Evolutionary conservation across 2,888 invertebrate genomes (phyloP).

Genomic region (Prosopocoilus inquinatus): DNA sequence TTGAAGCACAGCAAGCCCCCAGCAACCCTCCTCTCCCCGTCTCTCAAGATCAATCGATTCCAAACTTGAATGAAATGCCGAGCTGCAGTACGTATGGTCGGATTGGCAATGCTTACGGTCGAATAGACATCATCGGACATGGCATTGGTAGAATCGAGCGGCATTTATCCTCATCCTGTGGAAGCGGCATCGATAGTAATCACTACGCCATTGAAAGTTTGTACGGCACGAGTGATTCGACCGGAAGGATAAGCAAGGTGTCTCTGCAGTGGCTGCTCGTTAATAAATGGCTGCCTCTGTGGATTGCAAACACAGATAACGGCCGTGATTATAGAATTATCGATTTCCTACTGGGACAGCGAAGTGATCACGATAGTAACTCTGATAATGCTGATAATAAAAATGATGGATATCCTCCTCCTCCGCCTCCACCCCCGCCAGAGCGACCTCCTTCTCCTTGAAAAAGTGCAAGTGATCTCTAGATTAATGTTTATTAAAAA

Average conservation of each 20-base stretch:
- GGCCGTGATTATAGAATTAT: constrained; percentile 55
- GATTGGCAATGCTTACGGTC: constrained; percentile 52
- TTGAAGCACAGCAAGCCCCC: neutral
- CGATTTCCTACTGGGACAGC: constrained; percentile 43
- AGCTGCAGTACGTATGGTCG: constrained; percentile 46
- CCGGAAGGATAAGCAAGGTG: constrained; percentile 59
- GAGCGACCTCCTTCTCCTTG: too few relatives aligned
- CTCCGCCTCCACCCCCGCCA: neutral
- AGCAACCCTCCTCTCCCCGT: neutral
- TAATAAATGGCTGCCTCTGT: constrained; percentile 64
- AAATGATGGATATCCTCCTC: constrained; percentile 11
- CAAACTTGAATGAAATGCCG: constrained; percentile 34
- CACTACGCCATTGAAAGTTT: constrained; percentile 51
- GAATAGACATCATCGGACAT: constrained; percentile 56
- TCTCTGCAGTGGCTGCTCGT: constrained; percentile 66
- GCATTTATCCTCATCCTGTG: constrained; percentile 65
- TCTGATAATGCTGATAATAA: constrained; percentile 18
- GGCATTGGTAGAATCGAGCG: constrained; percentile 60
- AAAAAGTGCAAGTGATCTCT: too few relatives aligned
- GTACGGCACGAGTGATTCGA: constrained; percentile 44
- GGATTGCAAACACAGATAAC: constrained; percentile 58
- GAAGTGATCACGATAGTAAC: constrained; percentile 22
- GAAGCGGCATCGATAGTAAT: constrained; percentile 53
- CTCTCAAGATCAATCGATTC: neutral
- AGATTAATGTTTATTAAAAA: too few relatives aligned